Evolutionary conservation across 2,888 invertebrate genomes (phyloP).

Genomic region (Pecten maximus): DNA sequence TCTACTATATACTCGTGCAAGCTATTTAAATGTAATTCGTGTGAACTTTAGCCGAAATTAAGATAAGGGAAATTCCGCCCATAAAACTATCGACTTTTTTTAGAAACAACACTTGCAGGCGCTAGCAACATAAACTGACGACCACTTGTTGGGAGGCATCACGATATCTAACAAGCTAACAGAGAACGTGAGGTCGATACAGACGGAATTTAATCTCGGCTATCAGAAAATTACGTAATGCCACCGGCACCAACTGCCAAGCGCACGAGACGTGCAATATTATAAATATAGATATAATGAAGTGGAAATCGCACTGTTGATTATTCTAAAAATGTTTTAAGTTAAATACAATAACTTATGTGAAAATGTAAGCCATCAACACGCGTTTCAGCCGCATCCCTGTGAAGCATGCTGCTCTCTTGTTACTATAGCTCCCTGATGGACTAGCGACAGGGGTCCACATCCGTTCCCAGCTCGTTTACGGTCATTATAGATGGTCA

Average conservation of each 20-base stretch:
- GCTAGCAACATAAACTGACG: neutral
- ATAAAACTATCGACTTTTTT: neutral
- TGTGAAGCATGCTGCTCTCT: neutral
- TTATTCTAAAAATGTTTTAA: neutral
- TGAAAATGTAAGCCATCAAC: neutral
- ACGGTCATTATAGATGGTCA: neutral
- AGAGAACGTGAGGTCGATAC: conserved; percentile 11
- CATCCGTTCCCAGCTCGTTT: conserved; percentile 16
- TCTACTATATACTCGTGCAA: neutral
- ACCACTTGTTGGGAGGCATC: conserved; percentile 24
- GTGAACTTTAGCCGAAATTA: neutral
- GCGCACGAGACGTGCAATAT: neutral
- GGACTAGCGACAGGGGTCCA: neutral
- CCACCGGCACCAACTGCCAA: neutral
- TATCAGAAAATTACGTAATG: neutral
- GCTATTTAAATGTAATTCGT: neutral
- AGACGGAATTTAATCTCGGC: conserved; percentile 14
- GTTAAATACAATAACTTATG: neutral
- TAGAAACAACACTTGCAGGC: neutral
- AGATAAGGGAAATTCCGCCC: conserved; percentile 10
- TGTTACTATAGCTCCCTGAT: neutral
- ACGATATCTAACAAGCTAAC: neutral
- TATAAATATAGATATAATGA: neutral
- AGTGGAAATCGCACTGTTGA: neutral
- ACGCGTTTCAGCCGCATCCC: neutral